These are phyloP conservation scores for Drosophila rhopaloa DNA, from an alignment of 1,140 invertebrate genomes.

Conservation along the genomic window DNA sequence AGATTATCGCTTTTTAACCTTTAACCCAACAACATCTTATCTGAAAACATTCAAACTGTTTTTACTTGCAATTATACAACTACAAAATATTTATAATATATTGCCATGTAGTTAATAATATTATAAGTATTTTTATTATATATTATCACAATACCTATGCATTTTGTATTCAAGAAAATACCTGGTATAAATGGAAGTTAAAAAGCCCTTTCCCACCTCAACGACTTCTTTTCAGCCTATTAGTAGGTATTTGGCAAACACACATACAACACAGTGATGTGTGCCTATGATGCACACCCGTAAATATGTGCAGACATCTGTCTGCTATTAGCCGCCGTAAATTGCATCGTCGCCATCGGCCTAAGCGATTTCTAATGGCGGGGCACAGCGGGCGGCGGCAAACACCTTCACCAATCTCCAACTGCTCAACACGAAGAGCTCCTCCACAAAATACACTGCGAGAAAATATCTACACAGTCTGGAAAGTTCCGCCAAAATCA, in stretches of 20 bases:
- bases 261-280: not conserved
- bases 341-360: slow-evolving; percentile 66
- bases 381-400: slow-evolving; percentile 26
- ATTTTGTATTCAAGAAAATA: no score
- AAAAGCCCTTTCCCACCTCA: no score
- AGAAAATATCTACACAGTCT: not conserved
- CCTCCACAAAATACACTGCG: not conserved
- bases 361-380: slow-evolving; percentile 80
- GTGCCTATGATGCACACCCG: slow-evolving; percentile 1
- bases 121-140: no score
- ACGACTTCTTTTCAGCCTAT: not conserved
- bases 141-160: no score
- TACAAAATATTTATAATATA: no score
- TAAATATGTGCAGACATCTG: slow-evolving; percentile 22
- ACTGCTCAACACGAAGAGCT: not conserved
- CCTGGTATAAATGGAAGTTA: not conserved
- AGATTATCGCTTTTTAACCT: no score
- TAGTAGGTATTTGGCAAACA: slow-evolving; percentile 2
- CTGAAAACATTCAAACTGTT: no score
- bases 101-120: no score
- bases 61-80: no score
- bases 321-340: slow-evolving; percentile 51
- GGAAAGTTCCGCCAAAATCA: no score
- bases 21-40: no score
- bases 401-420: slow-evolving; percentile 16